A percentile compares a stretch with the other conserved stretches of the same genome.
These are phyloP conservation scores for Eciton burchellii DNA, from an alignment of 1,140 invertebrate genomes.

Conservation along the genomic window DNA sequence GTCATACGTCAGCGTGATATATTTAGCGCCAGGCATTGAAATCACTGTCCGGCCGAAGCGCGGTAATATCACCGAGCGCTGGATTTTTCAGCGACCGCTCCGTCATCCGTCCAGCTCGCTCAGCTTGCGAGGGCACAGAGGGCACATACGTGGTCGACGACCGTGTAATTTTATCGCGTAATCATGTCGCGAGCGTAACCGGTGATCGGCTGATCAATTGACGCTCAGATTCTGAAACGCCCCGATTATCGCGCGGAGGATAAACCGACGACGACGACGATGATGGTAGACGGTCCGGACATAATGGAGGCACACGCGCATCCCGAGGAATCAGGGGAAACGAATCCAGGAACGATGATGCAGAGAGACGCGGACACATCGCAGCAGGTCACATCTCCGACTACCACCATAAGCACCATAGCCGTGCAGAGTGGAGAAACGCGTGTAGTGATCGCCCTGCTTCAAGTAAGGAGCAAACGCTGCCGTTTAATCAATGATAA, in stretches of 20 bases:
- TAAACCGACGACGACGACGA: slow-evolving; percentile 50
- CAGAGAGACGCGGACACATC: slow-evolving; percentile 67
- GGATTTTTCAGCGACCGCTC: slow-evolving; percentile 26
- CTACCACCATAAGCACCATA: slow-evolving; percentile 95
- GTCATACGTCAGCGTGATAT: slow-evolving; percentile 46
- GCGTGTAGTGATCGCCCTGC: slow-evolving; percentile 94
- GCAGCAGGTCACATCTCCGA: slow-evolving; percentile 67
- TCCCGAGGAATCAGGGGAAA: slow-evolving; percentile 66
- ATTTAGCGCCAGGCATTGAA: slow-evolving; percentile 57
- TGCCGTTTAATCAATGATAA: background rate
- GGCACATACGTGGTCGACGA: background rate
- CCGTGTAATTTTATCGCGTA: background rate
- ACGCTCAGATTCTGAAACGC: slow-evolving; percentile 45
- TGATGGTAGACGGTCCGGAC: slow-evolving; percentile 81
- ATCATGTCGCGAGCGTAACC: slow-evolving; percentile 2
- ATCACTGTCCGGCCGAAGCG: slow-evolving; percentile 27
- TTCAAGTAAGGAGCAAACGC: slow-evolving; percentile 90
- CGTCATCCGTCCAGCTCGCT: background rate
- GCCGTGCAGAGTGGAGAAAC: slow-evolving; percentile 95
- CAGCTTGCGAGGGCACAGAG: background rate
- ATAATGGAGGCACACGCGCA: slow-evolving; percentile 71
- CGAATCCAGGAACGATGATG: slow-evolving; percentile 66
- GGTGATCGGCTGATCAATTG: slow-evolving; percentile 40
- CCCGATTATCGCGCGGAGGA: slow-evolving; percentile 54
- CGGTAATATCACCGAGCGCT: slow-evolving; percentile 4